Evolutionary conservation across 2,113 vertebrate genomes (phyloP).

Genomic region (Caranx ignobilis): DNA sequence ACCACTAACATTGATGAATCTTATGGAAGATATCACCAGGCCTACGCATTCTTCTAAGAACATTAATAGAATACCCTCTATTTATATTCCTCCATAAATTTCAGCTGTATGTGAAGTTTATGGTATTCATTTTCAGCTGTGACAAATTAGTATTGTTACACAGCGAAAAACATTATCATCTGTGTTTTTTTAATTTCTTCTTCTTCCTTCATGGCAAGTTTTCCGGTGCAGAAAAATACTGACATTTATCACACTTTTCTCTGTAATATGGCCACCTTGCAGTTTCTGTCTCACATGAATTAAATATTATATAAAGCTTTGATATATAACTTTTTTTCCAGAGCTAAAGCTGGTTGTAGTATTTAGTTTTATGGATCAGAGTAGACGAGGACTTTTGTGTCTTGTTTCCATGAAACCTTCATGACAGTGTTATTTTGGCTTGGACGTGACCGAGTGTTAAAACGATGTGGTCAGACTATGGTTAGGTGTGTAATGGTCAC

Average conservation of each 20-base stretch:
- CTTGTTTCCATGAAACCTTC: slow-evolving; percentile 10
- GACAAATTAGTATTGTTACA: slow-evolving; percentile 61
- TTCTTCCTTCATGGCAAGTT: slow-evolving; percentile 41
- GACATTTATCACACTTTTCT: slow-evolving; percentile 22
- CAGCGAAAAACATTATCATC: slow-evolving; percentile 38
- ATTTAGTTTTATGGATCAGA: slow-evolving; percentile 33
- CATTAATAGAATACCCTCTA: slow-evolving; percentile 65
- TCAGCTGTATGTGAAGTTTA: slow-evolving; percentile 58
- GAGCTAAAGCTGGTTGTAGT: slow-evolving; percentile 2
- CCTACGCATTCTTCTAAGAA: slow-evolving; percentile 68
- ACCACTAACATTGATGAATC: slow-evolving; percentile 78
- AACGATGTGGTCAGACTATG: slow-evolving; percentile 45
- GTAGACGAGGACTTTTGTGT: background rate
- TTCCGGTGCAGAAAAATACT: slow-evolving; percentile 20
- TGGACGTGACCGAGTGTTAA: slow-evolving; percentile 21
- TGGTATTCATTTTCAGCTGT: slow-evolving; percentile 58
- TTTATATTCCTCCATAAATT: slow-evolving; percentile 69
- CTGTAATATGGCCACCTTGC: slow-evolving; percentile 21
- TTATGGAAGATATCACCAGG: slow-evolving; percentile 63
- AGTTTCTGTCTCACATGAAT: slow-evolving; percentile 5
- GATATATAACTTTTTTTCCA: background rate
- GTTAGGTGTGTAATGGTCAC: slow-evolving; percentile 48
- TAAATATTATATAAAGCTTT: background rate
- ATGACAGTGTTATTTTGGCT: slow-evolving; percentile 29
- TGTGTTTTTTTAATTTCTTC: slow-evolving; percentile 39